phyloP scores from a whole-genome alignment of 2,888 invertebrate genomes.

The Branchipolynoe longqiensis region DNA sequence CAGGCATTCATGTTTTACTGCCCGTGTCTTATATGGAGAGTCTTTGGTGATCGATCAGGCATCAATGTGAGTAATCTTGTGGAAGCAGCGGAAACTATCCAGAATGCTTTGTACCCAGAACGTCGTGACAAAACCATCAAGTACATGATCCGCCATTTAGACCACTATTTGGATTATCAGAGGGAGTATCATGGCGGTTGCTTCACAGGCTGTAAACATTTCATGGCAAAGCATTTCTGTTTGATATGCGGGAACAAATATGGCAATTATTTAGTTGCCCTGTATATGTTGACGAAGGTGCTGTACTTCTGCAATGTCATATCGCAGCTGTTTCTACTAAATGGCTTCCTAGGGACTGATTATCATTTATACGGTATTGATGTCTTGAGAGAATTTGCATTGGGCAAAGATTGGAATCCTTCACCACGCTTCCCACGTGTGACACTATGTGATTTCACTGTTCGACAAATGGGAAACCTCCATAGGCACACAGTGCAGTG shows the following conservation, averaged over 20 bases:
- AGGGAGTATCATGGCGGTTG: slow-evolving; percentile 81
- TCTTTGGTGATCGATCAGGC: slow-evolving; percentile 73
- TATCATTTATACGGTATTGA: slow-evolving; percentile 82
- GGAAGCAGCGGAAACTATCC: slow-evolving; percentile 75
- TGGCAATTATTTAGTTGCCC: slow-evolving; percentile 83
- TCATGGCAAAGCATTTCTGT: slow-evolving; percentile 80
- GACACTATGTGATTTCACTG: slow-evolving; percentile 81
- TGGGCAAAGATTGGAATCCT: slow-evolving; percentile 79
- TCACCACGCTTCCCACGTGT: slow-evolving; percentile 80
- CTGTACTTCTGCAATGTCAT: slow-evolving; percentile 82
- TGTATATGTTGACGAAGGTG: slow-evolving; percentile 82
- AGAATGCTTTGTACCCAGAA: slow-evolving; percentile 82
- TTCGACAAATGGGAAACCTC: slow-evolving; percentile 81
- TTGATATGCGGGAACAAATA: slow-evolving; percentile 81
- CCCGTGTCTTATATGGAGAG: slow-evolving; percentile 73
- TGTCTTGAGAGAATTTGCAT: slow-evolving; percentile 82
- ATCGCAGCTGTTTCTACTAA: slow-evolving; percentile 83
- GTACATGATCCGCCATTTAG: slow-evolving; percentile 83
- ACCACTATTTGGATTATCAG: slow-evolving; percentile 81
- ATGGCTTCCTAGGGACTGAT: slow-evolving; percentile 82
- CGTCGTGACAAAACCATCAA: slow-evolving; percentile 82
- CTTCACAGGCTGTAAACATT: slow-evolving; percentile 79
- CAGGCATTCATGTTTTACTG: slow-evolving; percentile 83
- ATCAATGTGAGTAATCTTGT: slow-evolving; percentile 82
- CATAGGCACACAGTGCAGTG: slow-evolving; percentile 82